Evolutionary conservation across 2,113 vertebrate genomes (phyloP), one percentile per base, ranked within the genome.

Genomic region (Sporophila hypoxantha): DNA sequence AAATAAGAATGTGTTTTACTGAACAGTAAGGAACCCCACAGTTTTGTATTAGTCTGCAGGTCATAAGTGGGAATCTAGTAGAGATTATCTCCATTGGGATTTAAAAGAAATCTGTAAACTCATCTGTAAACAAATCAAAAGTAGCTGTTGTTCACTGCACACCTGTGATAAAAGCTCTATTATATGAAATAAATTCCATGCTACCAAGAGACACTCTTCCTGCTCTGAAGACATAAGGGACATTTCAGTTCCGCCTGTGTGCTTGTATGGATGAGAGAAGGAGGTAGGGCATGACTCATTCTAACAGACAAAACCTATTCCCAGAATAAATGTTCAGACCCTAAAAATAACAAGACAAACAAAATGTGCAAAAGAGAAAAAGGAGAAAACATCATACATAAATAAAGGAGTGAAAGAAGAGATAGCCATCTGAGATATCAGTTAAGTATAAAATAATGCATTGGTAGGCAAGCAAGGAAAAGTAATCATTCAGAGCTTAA

Each of bases 321-420:
- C 74, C 70, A 89, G 52, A 88, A 91, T 62, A 82, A 76, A 86
- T 62, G 70, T 75, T 26, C 46, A 86, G 61, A 68, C 25, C 46
- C 82, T 79, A 89, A 91, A 95, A 91, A 92, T 88, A 88, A 29
- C 74, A 88, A 91, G 50, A 83, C 69, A 91, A 91, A 86, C 30
- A 91, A 83, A 76, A 76, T 1, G 1, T 41, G 61, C 53, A 76
- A 83, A 69, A 60, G 29, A 64, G 26, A 77, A 76, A 88, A 71
- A 78, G 16, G 13, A 88, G 47, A 78, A 84, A 81, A 39, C 20
- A 75, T 30, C 55, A 93, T 61, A 29, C 53, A 46, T 44, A 94
- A 87, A 83, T 77, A 73, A 85, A 50, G 46, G 36, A 89, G 18
- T 55, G 62, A 60, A 81, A 93, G 42, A 69, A 80, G 15, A 75